These are phyloP conservation scores for Eulemur albifrons DNA, from an alignment of 2,797 vertebrate species.

Conservation along the genomic window DNA sequence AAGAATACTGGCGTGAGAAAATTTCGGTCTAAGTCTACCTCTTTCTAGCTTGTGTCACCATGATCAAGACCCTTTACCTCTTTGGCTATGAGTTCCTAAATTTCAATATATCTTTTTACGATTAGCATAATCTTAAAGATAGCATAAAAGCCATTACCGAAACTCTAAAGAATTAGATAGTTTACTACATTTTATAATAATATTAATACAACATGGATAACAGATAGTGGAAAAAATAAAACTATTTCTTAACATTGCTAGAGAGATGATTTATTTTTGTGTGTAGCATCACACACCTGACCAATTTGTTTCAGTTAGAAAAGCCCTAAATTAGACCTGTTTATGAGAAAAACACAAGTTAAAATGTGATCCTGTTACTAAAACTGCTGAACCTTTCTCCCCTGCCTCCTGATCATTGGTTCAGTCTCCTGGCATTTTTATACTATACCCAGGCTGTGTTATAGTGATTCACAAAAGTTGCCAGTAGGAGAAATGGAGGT, in stretches of 20 bases:
- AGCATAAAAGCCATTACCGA: background rate
- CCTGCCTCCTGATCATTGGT: background rate
- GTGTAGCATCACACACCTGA: background rate
- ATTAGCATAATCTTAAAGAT: background rate
- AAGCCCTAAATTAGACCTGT: background rate
- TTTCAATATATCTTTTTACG: background rate
- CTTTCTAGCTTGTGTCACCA: background rate
- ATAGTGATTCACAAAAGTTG: background rate
- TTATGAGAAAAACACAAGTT: background rate
- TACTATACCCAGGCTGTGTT: background rate
- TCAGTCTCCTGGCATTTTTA: background rate
- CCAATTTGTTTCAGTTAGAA: background rate
- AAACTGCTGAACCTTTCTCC: background rate
- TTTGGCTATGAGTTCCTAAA: background rate
- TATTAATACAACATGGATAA: background rate
- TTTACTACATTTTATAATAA: constrained; percentile 9
- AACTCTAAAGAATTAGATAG: background rate
- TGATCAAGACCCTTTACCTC: background rate
- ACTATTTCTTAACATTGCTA: background rate
- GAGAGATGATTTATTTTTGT: background rate
- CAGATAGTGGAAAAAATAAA: background rate
- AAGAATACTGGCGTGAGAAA: background rate
- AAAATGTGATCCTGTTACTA: background rate
- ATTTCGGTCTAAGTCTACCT: background rate
- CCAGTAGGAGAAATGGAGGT: background rate